Conservation (phyloP, 2,888 invertebrate genomes). For the Polydrusus pterygomalis region DNA sequence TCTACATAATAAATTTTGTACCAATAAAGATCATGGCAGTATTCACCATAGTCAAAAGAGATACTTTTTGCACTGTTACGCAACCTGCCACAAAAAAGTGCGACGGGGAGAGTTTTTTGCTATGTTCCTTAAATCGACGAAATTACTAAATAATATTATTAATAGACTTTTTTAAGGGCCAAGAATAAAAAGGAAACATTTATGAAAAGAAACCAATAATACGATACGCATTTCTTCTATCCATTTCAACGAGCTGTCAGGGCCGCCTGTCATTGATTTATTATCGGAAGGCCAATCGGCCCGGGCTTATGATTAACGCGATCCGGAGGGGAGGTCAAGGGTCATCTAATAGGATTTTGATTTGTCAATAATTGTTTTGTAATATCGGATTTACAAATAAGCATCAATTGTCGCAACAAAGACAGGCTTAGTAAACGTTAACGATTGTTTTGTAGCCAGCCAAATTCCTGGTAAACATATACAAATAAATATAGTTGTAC, state of each 20-base stretch:
- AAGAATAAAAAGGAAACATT: background rate
- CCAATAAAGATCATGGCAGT: no score
- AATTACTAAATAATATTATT: background rate
- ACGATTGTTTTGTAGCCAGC: no score
- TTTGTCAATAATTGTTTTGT: conserved; percentile 60
- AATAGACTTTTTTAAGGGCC: background rate
- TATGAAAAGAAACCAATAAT: conserved; percentile 40
- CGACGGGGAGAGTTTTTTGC: no score
- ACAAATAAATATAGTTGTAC: no score
- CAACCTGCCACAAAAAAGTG: no score
- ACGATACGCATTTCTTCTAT: conserved; percentile 37
- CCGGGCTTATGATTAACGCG: conserved; percentile 55
- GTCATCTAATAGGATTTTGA: conserved; percentile 58
- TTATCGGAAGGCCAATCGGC: conserved; percentile 59
- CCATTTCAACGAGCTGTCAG: conserved; percentile 45
- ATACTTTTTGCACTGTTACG: no score
- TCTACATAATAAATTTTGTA: no score
- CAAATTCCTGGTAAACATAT: no score
- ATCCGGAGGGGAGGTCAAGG: conserved; percentile 51
- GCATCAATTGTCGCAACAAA: background rate
- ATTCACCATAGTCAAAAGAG: no score
- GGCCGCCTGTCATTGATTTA: conserved; percentile 59
- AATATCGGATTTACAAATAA: conserved; percentile 40
- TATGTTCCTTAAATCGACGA: background rate
- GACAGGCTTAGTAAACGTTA: no score